These are phyloP conservation scores for Dendropsophus ebraccatus DNA, from an alignment of 2,113 vertebrate genomes.

Conservation along the genomic window DNA sequence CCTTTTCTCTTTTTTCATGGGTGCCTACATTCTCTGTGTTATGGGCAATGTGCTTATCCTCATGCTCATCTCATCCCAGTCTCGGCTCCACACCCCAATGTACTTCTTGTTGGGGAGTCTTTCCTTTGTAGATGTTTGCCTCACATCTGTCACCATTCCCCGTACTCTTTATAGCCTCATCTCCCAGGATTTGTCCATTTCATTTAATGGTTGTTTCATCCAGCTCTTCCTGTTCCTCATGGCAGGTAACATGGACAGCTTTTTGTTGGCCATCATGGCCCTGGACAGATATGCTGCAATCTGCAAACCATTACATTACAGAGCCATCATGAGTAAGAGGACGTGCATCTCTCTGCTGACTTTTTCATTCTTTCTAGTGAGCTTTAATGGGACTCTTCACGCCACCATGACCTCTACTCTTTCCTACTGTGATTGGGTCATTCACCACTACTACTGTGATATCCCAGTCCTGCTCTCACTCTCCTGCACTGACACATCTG, in stretches of 20 bases:
- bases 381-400: slow-evolving; percentile 3
- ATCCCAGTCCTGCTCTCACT: slow-evolving; percentile 20
- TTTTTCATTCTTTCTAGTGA: slow-evolving; percentile 1
- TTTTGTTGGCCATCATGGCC: slow-evolving; percentile 37
- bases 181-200: slow-evolving; percentile 6
- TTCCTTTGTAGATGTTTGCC: slow-evolving; percentile 33
- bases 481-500: slow-evolving; percentile 39
- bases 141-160: slow-evolving; percentile 24
- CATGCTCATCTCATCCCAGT: not conserved
- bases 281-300: slow-evolving; percentile 36
- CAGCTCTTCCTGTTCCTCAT: slow-evolving; percentile 37
- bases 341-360: not conserved
- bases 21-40: slow-evolving; percentile 14
- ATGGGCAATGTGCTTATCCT: slow-evolving; percentile 18
- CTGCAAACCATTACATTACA: slow-evolving; percentile 42
- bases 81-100: slow-evolving; percentile 36
- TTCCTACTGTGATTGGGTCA: slow-evolving; percentile 8
- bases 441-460: slow-evolving; percentile 48
- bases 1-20: slow-evolving; percentile 28
- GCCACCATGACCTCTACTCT: slow-evolving; percentile 10
- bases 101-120: slow-evolving; percentile 36
- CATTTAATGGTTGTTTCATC: slow-evolving; percentile 35
- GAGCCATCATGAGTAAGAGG: slow-evolving; percentile 32
- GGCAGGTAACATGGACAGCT: slow-evolving; percentile 31
- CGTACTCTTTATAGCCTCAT: not conserved